These are phyloP conservation scores for Clarias magur DNA, from an alignment of 2,113 vertebrate genomes.

Conservation along the genomic window DNA sequence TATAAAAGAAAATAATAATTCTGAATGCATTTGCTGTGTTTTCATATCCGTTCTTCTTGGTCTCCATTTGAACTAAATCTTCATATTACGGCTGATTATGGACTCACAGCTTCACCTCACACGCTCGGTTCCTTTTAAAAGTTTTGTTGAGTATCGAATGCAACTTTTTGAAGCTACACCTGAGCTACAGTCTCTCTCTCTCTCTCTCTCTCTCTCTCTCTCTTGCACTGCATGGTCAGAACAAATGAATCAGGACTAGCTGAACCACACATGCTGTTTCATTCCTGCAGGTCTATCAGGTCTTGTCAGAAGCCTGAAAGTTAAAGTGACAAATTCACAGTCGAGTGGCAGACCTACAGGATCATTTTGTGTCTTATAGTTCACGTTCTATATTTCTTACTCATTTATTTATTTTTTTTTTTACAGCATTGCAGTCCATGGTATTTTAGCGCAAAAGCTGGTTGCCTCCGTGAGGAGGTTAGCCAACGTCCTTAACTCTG, in stretches of 20 bases:
- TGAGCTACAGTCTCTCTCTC: neutral
- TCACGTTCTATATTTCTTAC: too few species aligned
- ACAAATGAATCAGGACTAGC: neutral
- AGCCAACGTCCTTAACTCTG: too few species aligned
- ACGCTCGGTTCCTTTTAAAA: neutral
- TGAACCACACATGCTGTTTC: neutral
- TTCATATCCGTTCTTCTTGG: neutral
- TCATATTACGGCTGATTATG: neutral
- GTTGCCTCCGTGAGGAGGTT: neutral
- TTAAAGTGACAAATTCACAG: neutral
- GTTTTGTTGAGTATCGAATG: neutral
- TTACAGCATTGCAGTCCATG: too few species aligned
- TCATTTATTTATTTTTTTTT: too few species aligned
- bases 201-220: neutral
- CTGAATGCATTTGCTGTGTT: neutral
- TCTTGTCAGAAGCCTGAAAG: neutral
- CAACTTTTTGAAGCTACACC: neutral
- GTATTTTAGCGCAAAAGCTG: neutral
- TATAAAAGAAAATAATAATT: neutral
- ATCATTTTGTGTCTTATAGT: too few species aligned
- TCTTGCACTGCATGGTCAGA: neutral
- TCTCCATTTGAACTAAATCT: neutral
- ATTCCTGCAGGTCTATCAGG: neutral
- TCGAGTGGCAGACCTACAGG: neutral
- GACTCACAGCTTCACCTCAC: neutral